A percentile compares a stretch with the other conserved stretches of the same genome.
phyloP scores from a whole-genome alignment of 2,113 vertebrate genomes.

The Nothobranchius furzeri region DNA sequence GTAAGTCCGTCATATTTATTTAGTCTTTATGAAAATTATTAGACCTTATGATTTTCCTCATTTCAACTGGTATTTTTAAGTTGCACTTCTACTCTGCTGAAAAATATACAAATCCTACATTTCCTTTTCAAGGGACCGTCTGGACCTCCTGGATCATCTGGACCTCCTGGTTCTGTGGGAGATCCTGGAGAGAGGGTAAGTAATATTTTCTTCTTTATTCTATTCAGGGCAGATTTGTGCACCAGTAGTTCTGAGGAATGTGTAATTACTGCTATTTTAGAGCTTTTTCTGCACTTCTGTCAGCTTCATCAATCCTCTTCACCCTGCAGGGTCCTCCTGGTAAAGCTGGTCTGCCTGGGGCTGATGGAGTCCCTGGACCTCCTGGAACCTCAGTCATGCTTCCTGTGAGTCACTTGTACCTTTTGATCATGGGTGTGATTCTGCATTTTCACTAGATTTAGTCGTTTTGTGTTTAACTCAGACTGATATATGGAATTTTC shows the following conservation, averaged over 20 bases:
- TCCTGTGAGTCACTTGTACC: slow-evolving; percentile 79
- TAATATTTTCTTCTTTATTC: slow-evolving; percentile 10
- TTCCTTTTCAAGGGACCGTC: slow-evolving; percentile 77
- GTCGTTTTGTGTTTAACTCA: too few relatives aligned
- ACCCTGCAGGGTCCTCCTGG: slow-evolving; percentile 82
- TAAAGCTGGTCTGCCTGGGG: slow-evolving; percentile 85
- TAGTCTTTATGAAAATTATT: neutral
- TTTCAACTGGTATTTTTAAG: neutral
- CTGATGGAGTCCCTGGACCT: slow-evolving; percentile 87
- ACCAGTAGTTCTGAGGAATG: neutral
- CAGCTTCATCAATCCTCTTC: slow-evolving; percentile 1
- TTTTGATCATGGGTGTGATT: neutral
- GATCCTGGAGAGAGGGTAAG: slow-evolving; percentile 91
- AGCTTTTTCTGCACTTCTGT: fast-evolving
- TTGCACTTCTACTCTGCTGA: neutral
- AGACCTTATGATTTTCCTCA: neutral
- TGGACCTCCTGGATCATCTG: slow-evolving; percentile 84
- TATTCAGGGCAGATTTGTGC: neutral
- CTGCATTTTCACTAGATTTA: too few relatives aligned
- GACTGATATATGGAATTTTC: too few relatives aligned
- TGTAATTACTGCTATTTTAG: neutral
- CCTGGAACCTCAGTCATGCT: slow-evolving; percentile 91
- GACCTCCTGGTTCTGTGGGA: slow-evolving; percentile 85
- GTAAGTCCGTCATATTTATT: slow-evolving; percentile 72
- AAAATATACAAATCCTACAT: neutral